Conservation (phyloP, 1,140 invertebrate genomes). For the Panagrolaimus sp. region DNA sequence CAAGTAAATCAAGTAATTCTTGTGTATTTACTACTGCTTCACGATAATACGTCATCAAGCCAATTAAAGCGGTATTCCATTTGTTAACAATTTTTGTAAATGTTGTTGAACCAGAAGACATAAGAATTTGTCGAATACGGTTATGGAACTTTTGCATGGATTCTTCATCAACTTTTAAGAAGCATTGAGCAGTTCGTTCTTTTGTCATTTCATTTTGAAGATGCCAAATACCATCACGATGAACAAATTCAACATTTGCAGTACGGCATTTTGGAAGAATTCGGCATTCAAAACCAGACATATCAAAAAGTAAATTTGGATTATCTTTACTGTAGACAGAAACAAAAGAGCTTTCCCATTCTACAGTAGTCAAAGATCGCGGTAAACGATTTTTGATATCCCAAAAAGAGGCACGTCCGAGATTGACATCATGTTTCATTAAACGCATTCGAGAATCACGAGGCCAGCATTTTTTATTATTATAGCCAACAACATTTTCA, state of each 20-base stretch:
- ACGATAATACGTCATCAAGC: conserved; percentile 98
- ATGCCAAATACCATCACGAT: conserved; percentile 98
- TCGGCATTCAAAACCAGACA: conserved; percentile 97
- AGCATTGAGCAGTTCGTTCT: conserved; percentile 96
- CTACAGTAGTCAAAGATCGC: conserved; percentile 90
- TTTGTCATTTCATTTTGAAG: conserved; percentile 95
- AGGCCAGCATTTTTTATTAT: conserved; percentile 99
- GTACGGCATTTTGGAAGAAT: conserved; percentile 96
- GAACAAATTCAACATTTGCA: conserved; percentile 89
- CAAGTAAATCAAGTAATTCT: conserved; percentile 88
- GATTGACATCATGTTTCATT: conserved; percentile 99
- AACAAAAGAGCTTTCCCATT: conserved; percentile 98
- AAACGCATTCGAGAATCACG: conserved; percentile 93
- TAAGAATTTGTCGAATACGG: conserved; percentile 92
- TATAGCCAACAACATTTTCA: conserved; percentile 99
- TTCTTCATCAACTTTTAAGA: conserved; percentile 94
- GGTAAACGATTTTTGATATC: conserved; percentile 98
- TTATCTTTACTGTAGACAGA: conserved; percentile 99
- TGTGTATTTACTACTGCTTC: conserved; percentile 98
- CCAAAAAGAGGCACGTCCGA: conserved; percentile 98
- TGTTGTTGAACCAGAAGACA: conserved; percentile 98
- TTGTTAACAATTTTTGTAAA: conserved; percentile 99
- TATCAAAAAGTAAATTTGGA: conserved; percentile 96
- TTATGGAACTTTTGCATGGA: conserved; percentile 95
- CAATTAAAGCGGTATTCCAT: conserved; percentile 99